A percentile compares a stretch with the other conserved stretches of the same genome.
Conservation (phyloP, 2,797 vertebrate species). For the Acanthis flammea region DNA sequence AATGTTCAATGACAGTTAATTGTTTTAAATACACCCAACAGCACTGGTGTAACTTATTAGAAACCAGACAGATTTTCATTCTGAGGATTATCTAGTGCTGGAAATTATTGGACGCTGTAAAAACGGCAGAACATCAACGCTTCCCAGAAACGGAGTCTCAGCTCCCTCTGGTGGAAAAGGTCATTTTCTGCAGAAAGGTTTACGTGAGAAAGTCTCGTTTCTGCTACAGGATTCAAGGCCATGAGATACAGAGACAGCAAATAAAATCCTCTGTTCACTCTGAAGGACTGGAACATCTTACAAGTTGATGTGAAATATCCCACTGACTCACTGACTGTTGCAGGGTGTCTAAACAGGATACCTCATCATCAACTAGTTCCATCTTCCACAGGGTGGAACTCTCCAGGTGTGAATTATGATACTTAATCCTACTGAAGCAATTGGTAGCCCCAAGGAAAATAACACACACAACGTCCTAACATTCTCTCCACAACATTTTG, state of each 20-base stretch:
- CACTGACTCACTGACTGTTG: background rate
- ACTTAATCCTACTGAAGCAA: background rate
- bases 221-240: background rate
- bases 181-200: background rate
- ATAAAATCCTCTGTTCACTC: background rate
- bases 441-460: background rate
- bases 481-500: too few species aligned
- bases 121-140: rapidly evolving
- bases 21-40: background rate
- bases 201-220: background rate
- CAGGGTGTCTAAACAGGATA: background rate
- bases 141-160: background rate
- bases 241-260: background rate
- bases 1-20: background rate
- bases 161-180: slow-evolving; percentile 54
- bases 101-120: background rate
- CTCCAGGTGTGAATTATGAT: background rate
- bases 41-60: background rate
- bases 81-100: background rate
- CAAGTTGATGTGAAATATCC: background rate
- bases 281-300: background rate
- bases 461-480: background rate
- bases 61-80: background rate
- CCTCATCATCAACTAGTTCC: background rate
- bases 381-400: background rate